These are phyloP conservation scores for Columba janthina DNA, from an alignment of 2,113 vertebrate species.

Conservation along the genomic window DNA sequence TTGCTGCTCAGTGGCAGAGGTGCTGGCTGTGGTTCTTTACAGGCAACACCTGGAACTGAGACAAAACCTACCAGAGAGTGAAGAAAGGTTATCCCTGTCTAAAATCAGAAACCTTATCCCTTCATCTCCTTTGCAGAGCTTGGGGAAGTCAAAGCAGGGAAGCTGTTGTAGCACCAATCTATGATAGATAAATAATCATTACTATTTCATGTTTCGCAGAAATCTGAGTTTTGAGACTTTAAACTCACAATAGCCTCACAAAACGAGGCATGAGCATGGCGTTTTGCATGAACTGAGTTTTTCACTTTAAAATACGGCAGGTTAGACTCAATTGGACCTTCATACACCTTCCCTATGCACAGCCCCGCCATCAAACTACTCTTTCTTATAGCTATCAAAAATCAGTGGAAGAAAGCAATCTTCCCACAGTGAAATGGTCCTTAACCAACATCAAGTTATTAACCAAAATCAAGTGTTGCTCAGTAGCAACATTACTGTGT, in stretches of 20 bases:
- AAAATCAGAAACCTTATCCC: not conserved
- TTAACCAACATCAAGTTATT: not conserved
- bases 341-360: rapidly evolving
- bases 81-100: not conserved
- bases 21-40: not conserved
- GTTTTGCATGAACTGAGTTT: not conserved
- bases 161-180: not conserved
- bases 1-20: not conserved
- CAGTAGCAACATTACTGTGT: not conserved
- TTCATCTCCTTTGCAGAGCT: not conserved
- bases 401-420: not conserved
- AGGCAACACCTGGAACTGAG: not conserved
- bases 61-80: not conserved
- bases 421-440: not conserved
- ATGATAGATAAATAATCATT: not conserved
- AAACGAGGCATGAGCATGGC: not conserved
- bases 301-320: not conserved
- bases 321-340: not conserved
- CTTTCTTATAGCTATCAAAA: not conserved
- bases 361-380: not conserved
- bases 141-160: not conserved
- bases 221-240: not conserved
- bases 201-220: not conserved
- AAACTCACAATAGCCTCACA: not conserved
- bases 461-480: not conserved